phyloP scores from a whole-genome alignment of 2,797 vertebrate species.

The Pangasius djambal region DNA sequence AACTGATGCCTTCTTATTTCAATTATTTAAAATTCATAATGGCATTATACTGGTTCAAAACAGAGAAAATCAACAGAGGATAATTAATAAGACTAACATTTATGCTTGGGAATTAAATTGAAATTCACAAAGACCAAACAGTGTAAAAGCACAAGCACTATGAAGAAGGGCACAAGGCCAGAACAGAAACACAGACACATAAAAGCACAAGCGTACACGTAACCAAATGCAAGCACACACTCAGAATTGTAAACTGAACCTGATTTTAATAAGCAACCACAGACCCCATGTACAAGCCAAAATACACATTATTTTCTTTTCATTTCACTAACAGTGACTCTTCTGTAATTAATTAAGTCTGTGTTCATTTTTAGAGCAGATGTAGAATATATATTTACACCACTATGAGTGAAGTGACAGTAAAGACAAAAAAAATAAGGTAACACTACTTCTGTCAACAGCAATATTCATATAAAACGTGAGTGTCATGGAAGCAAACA shows the following conservation, averaged over 20 bases:
- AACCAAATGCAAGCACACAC: slow-evolving; percentile 22
- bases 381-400: not conserved
- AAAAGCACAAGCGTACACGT: slow-evolving; percentile 57
- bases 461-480: not conserved
- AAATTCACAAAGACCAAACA: not conserved
- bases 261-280: slow-evolving; percentile 15
- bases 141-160: slow-evolving; percentile 7
- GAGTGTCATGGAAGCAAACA: slow-evolving; percentile 11
- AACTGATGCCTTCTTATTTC: not conserved
- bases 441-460: not conserved
- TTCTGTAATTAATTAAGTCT: not conserved
- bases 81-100: not conserved
- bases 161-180: slow-evolving; percentile 2
- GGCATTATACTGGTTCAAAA: slow-evolving; percentile 2
- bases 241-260: not conserved
- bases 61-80: slow-evolving; percentile 21
- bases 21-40: not conserved
- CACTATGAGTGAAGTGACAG: not conserved
- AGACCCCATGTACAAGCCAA: not conserved
- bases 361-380: not conserved
- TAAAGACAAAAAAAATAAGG: not conserved
- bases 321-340: not conserved
- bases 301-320: not conserved
- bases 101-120: not conserved
- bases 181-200: slow-evolving; percentile 22